These are phyloP conservation scores for Chamaea fasciata DNA, from an alignment of 2,113 vertebrate species.

Conservation along the genomic window DNA sequence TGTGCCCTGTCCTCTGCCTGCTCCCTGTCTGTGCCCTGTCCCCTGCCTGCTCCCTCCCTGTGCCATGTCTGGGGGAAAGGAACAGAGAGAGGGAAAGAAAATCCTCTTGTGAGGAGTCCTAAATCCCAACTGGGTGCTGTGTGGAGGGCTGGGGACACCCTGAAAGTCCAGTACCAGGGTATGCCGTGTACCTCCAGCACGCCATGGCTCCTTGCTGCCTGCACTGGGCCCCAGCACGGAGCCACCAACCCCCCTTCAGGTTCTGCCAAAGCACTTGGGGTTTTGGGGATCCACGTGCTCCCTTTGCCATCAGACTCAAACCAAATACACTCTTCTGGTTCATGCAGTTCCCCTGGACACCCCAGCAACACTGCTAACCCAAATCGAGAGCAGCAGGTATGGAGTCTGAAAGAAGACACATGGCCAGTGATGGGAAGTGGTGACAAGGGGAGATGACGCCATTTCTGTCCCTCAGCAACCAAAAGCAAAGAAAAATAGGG, in stretches of 20 bases:
- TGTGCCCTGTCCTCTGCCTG: background rate
- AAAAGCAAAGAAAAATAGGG: background rate
- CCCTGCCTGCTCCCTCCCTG: background rate
- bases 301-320: background rate
- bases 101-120: fast-evolving
- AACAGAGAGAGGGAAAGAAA: background rate
- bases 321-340: background rate
- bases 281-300: background rate
- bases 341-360: background rate
- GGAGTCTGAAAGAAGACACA: background rate
- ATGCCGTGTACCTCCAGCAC: background rate
- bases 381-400: fast-evolving
- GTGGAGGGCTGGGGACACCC: background rate
- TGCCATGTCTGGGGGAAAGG: background rate
- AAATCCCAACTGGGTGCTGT: background rate
- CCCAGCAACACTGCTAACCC: background rate
- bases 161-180: background rate
- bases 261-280: fast-evolving
- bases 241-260: background rate
- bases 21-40: too few relatives aligned
- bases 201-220: background rate
- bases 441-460: fast-evolving
- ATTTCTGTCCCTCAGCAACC: background rate
- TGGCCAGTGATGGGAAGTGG: background rate
- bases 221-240: background rate